Percentiles rank a stretch among this genome's conserved stretches.
These are phyloP conservation scores for Maconellicoccus hirsutus DNA, from an alignment of 1,140 invertebrate species.

Conservation along the genomic window DNA sequence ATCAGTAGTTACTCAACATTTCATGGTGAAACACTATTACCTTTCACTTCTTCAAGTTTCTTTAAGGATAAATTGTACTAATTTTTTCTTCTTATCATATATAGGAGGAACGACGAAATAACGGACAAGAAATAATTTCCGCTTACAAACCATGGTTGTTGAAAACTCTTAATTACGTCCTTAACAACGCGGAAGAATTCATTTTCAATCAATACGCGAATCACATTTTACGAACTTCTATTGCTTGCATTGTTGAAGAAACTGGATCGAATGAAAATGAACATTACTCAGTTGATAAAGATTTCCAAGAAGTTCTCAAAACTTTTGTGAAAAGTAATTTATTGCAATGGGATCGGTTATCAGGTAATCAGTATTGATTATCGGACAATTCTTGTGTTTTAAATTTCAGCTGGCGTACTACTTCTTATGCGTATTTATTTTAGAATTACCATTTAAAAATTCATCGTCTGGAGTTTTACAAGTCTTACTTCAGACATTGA, in stretches of 20 bases:
- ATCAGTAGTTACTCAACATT: conserved; percentile 33
- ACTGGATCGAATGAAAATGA: neutral
- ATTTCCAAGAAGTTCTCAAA: neutral
- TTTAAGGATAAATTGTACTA: too few relatives aligned
- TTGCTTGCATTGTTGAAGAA: conserved; percentile 45
- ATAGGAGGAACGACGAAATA: neutral
- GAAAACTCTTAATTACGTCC: conserved; percentile 44
- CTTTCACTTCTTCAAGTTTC: too few relatives aligned
- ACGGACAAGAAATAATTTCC: neutral
- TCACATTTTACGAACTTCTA: conserved; percentile 57
- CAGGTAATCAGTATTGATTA: too few relatives aligned
- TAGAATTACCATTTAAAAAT: conserved; percentile 38
- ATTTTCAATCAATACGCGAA: conserved; percentile 67
- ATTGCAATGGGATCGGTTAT: neutral
- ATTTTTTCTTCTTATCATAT: too few relatives aligned
- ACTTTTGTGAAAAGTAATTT: neutral
- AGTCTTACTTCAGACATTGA: conserved; percentile 48
- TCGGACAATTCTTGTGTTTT: too few relatives aligned
- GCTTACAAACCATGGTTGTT: neutral
- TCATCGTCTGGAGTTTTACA: conserved; percentile 60
- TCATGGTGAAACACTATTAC: neutral
- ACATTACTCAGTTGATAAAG: neutral
- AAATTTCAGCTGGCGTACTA: too few relatives aligned
- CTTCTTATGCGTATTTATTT: conserved; percentile 27
- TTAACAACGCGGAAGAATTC: conserved; percentile 78